These are phyloP conservation scores for Ricordea florida DNA, from an alignment of 92 coral and sea anemone species.

Conservation along the genomic window DNA sequence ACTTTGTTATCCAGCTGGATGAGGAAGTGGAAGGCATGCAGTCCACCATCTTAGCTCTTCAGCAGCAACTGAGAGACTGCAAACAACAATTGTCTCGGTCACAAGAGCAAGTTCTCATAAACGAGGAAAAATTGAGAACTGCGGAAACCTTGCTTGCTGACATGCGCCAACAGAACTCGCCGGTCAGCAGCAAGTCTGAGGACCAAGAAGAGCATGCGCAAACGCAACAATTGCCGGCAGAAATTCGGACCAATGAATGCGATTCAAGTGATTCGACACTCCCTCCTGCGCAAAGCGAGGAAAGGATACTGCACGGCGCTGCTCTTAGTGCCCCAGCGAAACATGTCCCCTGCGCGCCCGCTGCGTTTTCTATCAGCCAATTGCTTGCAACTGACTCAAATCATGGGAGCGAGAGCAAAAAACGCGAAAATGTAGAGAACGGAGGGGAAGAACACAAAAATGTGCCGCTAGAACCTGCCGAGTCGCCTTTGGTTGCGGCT, in stretches of 20 bases:
- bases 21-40: slow-evolving; percentile 99
- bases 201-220: slow-evolving; percentile 45
- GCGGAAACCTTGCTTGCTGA: slow-evolving; percentile 61
- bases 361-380: slow-evolving; percentile 81
- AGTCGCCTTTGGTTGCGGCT: slow-evolving; percentile 72
- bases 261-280: slow-evolving; percentile 12
- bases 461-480: slow-evolving; percentile 63
- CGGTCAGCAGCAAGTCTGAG: slow-evolving; percentile 39
- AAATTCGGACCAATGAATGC: slow-evolving; percentile 31
- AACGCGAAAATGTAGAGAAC: slow-evolving; percentile 30
- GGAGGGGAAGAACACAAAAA: slow-evolving; percentile 75
- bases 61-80: slow-evolving; percentile 89
- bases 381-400: slow-evolving; percentile 74
- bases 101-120: slow-evolving; percentile 29
- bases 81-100: slow-evolving; percentile 73
- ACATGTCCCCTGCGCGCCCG: slow-evolving; percentile 38
- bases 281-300: slow-evolving; percentile 28
- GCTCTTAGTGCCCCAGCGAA: slow-evolving; percentile 15
- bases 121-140: slow-evolving; percentile 53
- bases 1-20: slow-evolving; percentile 96
- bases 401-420: slow-evolving; percentile 38
- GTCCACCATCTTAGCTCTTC: slow-evolving; percentile 96
- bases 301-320: slow-evolving; percentile 35
- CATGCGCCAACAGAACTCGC: slow-evolving; percentile 56
- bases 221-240: slow-evolving; percentile 1